A percentile compares a stretch with the other conserved stretches of the same genome.
phyloP scores from a whole-genome alignment of 2,888 invertebrate species.

The Protodeltote pygarga region DNA sequence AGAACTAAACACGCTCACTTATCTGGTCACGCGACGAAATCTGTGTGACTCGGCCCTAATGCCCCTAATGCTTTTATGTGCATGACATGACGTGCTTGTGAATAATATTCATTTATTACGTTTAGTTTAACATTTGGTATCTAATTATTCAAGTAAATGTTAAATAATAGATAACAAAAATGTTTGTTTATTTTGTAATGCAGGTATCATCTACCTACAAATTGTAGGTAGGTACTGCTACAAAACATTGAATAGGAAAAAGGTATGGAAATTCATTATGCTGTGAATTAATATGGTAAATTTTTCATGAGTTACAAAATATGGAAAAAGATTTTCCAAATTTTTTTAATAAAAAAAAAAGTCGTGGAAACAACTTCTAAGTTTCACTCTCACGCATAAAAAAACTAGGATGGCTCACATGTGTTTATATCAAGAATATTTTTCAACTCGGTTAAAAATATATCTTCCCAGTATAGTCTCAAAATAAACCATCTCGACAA shows the following conservation, averaged over 20 bases:
- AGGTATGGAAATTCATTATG: no score
- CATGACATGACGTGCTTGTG: constrained; percentile 53
- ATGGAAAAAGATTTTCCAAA: not conserved
- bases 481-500: constrained; percentile 30
- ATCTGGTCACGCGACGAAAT: constrained; percentile 69
- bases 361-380: no score
- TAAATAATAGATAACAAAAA: not conserved
- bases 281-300: not conserved
- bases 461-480: constrained; percentile 3
- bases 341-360: no score
- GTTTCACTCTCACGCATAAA: no score
- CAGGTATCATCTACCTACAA: not conserved
- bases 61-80: constrained; percentile 61
- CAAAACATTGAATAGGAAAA: no score
- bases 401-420: constrained; percentile 1
- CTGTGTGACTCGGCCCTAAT: constrained; percentile 64
- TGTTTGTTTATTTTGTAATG: not conserved
- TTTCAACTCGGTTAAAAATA: constrained; percentile 26
- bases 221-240: no score
- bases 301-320: not conserved
- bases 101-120: constrained; percentile 46
- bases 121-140: constrained; percentile 32
- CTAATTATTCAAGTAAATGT: constrained; percentile 25
- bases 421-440: constrained; percentile 1
- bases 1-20: constrained; percentile 46